A percentile compares a stretch with the other conserved stretches of the same genome.
phyloP scores from a whole-genome alignment of 2,888 invertebrate species.

The Morpho achilles region DNA sequence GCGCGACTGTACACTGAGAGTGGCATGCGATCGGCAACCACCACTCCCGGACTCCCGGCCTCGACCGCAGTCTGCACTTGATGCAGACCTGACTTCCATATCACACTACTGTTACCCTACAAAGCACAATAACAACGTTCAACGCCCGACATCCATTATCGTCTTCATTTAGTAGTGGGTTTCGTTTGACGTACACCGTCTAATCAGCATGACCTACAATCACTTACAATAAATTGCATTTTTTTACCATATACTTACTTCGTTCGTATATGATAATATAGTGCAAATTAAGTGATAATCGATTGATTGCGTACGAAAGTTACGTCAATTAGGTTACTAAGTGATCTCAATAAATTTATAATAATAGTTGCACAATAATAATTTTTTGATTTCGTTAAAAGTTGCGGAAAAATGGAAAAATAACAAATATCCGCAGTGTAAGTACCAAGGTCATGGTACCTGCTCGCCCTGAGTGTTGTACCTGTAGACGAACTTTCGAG shows the following conservation, averaged over 20 bases:
- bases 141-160: conserved; percentile 58
- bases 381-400: not conserved
- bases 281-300: too few species aligned
- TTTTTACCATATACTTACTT: conserved; percentile 2
- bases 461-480: conserved; percentile 62
- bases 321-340: too few species aligned
- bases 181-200: conserved; percentile 31
- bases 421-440: conserved; percentile 60
- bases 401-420: conserved; percentile 65
- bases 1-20: conserved; percentile 69
- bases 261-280: not conserved
- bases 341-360: too few species aligned
- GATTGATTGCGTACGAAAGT: too few species aligned
- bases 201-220: conserved; percentile 34
- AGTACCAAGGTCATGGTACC: conserved; percentile 63
- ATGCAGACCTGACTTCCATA: conserved; percentile 60
- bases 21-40: conserved; percentile 46
- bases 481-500: conserved; percentile 64
- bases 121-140: conserved; percentile 61
- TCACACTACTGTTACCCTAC: conserved; percentile 65
- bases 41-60: conserved; percentile 67
- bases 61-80: conserved; percentile 62
- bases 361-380: too few species aligned
- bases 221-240: conserved; percentile 25
- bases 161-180: conserved; percentile 38